These are phyloP conservation scores for Acanthosoma haemorrhoidale DNA, from an alignment of 2,888 invertebrate species.

Conservation along the genomic window DNA sequence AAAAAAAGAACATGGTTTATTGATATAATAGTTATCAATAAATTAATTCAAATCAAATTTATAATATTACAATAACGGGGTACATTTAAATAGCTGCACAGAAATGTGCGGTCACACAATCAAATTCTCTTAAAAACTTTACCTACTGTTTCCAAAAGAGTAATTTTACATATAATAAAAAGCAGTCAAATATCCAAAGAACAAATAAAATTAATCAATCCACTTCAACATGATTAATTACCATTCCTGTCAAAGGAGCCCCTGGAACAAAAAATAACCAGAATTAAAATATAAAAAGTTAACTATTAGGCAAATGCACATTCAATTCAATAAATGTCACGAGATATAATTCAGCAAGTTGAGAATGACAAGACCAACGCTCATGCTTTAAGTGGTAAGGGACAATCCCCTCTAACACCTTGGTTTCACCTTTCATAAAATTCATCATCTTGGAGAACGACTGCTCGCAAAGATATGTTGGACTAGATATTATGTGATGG, in stretches of 20 bases:
- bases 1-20: neutral
- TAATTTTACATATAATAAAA: neutral
- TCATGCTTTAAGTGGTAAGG: no score
- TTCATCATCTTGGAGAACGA: no score
- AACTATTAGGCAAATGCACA: no score
- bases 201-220: neutral
- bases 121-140: conserved; percentile 4
- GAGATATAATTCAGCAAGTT: no score
- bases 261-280: neutral
- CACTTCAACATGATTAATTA: conserved; percentile 1
- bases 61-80: neutral
- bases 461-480: no score
- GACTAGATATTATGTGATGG: no score
- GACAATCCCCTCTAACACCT: no score
- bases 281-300: neutral
- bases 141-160: neutral
- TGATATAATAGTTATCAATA: neutral
- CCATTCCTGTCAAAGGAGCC: conserved; percentile 13
- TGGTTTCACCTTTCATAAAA: no score
- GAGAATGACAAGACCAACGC: no score
- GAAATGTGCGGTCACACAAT: neutral
- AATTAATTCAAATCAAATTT: neutral
- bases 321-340: no score
- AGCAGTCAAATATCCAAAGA: neutral
- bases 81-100: neutral